Evolutionary conservation across 2,888 invertebrate genomes (phyloP).

Genomic region (Micropterix aruncella): DNA sequence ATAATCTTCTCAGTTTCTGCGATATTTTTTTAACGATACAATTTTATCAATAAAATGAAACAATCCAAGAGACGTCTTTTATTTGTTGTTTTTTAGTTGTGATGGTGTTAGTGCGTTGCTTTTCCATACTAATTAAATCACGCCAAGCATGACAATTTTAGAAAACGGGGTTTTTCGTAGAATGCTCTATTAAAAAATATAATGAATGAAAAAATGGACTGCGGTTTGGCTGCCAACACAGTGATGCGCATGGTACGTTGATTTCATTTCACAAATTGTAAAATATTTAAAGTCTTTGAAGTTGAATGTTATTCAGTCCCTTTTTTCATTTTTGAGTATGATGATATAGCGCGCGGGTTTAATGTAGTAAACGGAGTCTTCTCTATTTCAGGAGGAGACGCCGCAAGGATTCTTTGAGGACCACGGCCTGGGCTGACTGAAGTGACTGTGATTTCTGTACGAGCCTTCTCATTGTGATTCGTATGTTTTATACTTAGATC

Average conservation of each 20-base stretch:
- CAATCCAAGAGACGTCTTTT: too few relatives aligned
- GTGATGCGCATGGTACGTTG: background rate
- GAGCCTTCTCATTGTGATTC: background rate
- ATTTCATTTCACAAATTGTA: background rate
- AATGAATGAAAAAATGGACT: background rate
- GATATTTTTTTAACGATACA: too few relatives aligned
- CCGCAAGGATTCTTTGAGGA: constrained; percentile 99
- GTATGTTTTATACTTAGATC: too few relatives aligned
- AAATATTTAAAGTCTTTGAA: constrained; percentile 3
- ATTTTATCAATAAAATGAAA: too few relatives aligned
- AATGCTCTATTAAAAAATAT: too few relatives aligned
- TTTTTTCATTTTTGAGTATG: constrained; percentile 8
- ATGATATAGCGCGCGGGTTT: constrained; percentile 4
- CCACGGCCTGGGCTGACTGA: constrained; percentile 81
- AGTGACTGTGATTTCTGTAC: background rate
- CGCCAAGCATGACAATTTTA: too few relatives aligned
- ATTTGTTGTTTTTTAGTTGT: too few relatives aligned
- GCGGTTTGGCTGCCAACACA: background rate
- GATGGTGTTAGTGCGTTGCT: too few relatives aligned
- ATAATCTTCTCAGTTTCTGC: too few relatives aligned
- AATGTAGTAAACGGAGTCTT: constrained; percentile 12
- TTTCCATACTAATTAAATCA: too few relatives aligned
- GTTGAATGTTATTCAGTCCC: constrained; percentile 1
- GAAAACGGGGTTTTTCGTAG: too few relatives aligned
- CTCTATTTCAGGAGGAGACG: constrained; percentile 92